Conservation (phyloP, 2,888 invertebrate genomes). For the Oeneis ivallda region DNA sequence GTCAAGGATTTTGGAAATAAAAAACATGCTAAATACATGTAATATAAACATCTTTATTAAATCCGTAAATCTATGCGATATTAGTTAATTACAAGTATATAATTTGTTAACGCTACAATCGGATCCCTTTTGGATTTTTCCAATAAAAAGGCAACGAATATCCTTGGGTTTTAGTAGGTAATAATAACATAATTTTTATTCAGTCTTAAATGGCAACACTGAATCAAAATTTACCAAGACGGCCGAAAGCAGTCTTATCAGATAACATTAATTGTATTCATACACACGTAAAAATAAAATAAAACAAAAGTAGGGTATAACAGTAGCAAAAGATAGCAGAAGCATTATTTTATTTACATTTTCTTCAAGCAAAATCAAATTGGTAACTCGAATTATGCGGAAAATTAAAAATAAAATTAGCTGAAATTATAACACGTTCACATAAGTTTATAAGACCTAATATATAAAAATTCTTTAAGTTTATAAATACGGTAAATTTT, state of each 20-base stretch:
- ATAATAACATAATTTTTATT: slow-evolving; percentile 47
- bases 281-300: slow-evolving; percentile 29
- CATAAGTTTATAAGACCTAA: slow-evolving; percentile 46
- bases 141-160: slow-evolving; percentile 40
- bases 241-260: slow-evolving; percentile 33
- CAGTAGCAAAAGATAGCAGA: slow-evolving; percentile 42
- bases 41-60: slow-evolving; percentile 67
- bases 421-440: slow-evolving; percentile 33
- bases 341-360: slow-evolving; percentile 65
- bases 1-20: slow-evolving; percentile 17
- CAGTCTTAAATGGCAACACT: slow-evolving; percentile 71
- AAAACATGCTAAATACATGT: slow-evolving; percentile 32
- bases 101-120: slow-evolving; percentile 62
- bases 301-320: slow-evolving; percentile 42
- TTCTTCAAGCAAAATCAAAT: slow-evolving; percentile 59
- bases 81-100: slow-evolving; percentile 55
- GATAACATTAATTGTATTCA: slow-evolving; percentile 23
- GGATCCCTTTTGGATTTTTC: slow-evolving; percentile 61
- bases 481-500: slow-evolving; percentile 60
- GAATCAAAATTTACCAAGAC: slow-evolving; percentile 47
- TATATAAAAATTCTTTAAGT: slow-evolving; percentile 39
- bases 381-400: slow-evolving; percentile 77
- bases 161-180: slow-evolving; percentile 34
- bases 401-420: slow-evolving; percentile 53
- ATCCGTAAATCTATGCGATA: slow-evolving; percentile 56